phyloP scores from a whole-genome alignment of 1,140 invertebrate species.

The Drosophila athabasca region DNA sequence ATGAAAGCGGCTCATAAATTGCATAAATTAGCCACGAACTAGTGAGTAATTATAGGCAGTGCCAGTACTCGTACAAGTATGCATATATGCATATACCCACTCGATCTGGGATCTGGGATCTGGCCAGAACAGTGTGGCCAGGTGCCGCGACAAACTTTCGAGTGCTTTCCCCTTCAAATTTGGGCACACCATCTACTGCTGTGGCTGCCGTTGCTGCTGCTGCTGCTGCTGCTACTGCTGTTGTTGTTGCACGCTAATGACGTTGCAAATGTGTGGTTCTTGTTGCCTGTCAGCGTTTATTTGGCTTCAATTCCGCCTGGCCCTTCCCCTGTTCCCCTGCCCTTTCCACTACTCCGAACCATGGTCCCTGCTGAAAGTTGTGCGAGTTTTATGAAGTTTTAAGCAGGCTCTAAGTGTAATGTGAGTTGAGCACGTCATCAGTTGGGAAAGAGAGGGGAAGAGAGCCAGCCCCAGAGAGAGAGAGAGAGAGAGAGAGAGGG shows the following conservation, averaged over 20 bases:
- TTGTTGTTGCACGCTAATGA: slow-evolving; percentile 60
- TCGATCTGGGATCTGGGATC: too few relatives aligned
- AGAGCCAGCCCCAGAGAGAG: slow-evolving; percentile 1
- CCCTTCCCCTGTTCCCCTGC: too few relatives aligned
- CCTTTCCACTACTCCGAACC: too few relatives aligned
- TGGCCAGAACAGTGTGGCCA: too few relatives aligned
- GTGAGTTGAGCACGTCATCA: slow-evolving; percentile 43
- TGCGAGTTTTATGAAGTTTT: slow-evolving; percentile 61
- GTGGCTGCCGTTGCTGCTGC: too few relatives aligned
- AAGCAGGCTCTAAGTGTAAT: slow-evolving; percentile 63
- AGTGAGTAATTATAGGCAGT: slow-evolving; percentile 26
- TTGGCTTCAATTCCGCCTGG: slow-evolving; percentile 28
- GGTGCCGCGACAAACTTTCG: too few relatives aligned
- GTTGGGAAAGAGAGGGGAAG: not conserved
- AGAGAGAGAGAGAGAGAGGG: not conserved
- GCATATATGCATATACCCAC: too few relatives aligned
- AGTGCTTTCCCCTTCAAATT: too few relatives aligned
- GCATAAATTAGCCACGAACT: slow-evolving; percentile 54
- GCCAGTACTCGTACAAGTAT: not conserved
- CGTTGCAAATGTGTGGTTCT: slow-evolving; percentile 64
- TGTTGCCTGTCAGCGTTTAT: slow-evolving; percentile 48
- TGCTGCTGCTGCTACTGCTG: slow-evolving; percentile 13
- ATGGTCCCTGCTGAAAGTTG: slow-evolving; percentile 39
- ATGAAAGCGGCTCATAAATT: slow-evolving; percentile 58
- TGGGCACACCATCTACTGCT: too few relatives aligned